Percentiles rank a stretch among this genome's conserved stretches.
phyloP scores from a whole-genome alignment of 35 echinoderm and acorn worm species.

The Acanthaster planci region DNA sequence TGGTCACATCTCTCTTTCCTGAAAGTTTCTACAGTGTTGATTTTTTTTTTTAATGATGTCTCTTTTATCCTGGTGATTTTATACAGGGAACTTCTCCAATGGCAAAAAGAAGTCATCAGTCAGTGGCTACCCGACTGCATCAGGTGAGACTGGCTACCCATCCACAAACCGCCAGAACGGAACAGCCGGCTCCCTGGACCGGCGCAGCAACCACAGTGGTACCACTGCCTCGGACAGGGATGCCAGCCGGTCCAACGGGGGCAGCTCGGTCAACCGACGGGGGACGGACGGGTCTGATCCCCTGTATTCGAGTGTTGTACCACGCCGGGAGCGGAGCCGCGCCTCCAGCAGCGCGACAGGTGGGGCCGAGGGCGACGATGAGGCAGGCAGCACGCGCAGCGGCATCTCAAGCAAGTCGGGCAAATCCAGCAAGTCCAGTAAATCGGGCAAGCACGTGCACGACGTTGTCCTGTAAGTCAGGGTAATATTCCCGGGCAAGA shows the following conservation, averaged over 20 bases:
- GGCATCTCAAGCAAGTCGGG: constrained; percentile 9
- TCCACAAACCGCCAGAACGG: constrained; percentile 32
- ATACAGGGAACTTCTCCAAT: constrained; percentile 16
- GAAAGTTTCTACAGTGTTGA: too few species aligned
- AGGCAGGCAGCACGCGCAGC: background rate
- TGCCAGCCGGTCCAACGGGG: constrained; percentile 1
- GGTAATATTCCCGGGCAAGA: too few species aligned
- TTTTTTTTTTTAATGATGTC: too few species aligned
- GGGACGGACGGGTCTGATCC: background rate
- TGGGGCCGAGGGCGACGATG: background rate
- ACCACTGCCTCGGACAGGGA: background rate
- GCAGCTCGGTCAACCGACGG: background rate
- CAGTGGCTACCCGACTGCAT: background rate
- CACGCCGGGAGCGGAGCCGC: background rate
- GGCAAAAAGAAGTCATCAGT: constrained; percentile 16
- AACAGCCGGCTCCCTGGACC: constrained; percentile 19
- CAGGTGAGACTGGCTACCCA: background rate
- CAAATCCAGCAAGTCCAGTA: constrained; percentile 6
- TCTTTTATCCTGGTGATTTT: too few species aligned
- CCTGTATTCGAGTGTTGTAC: background rate
- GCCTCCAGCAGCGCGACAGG: background rate
- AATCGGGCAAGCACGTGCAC: background rate
- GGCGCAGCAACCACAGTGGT: constrained; percentile 32
- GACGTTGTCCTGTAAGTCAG: background rate
- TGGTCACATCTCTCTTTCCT: too few species aligned